A percentile compares a stretch with the other conserved stretches of the same genome.
Evolutionary conservation across 2,797 vertebrate genomes (phyloP).

Genomic region (Salarias fasciatus): DNA sequence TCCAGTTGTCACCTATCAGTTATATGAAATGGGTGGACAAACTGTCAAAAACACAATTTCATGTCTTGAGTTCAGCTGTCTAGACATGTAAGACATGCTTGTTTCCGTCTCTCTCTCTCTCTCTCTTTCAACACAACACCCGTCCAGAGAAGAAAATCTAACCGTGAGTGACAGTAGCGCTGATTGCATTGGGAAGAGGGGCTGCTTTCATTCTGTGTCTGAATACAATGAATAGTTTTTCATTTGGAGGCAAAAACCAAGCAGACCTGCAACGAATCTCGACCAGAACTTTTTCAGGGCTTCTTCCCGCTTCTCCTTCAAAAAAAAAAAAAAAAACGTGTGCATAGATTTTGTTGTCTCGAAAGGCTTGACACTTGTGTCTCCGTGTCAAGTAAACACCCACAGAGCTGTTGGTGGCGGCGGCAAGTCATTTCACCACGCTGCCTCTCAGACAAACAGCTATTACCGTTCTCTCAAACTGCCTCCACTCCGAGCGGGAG

Average conservation of each 20-base stretch:
- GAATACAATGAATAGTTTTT: slow-evolving; percentile 21
- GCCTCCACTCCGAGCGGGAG: slow-evolving; percentile 61
- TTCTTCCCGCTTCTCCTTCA: slow-evolving; percentile 3
- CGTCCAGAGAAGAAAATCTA: slow-evolving; percentile 28
- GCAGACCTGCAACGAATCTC: not conserved
- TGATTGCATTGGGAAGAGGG: slow-evolving; percentile 34
- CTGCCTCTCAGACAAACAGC: slow-evolving; percentile 63
- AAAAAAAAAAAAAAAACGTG: slow-evolving; percentile 30
- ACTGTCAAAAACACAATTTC: slow-evolving; percentile 38
- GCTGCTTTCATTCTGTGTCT: not conserved
- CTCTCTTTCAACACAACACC: slow-evolving; percentile 19
- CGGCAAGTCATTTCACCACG: slow-evolving; percentile 46
- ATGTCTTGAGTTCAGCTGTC: slow-evolving; percentile 25
- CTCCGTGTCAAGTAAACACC: slow-evolving; percentile 56
- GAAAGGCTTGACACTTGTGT: slow-evolving; percentile 42
- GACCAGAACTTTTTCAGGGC: not conserved
- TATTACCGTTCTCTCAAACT: slow-evolving; percentile 56
- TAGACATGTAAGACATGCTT: slow-evolving; percentile 21
- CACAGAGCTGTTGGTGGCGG: slow-evolving; percentile 61
- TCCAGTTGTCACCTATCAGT: slow-evolving; percentile 38
- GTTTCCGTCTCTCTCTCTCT: slow-evolving; percentile 9
- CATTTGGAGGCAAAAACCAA: slow-evolving; percentile 2
- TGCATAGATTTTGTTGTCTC: slow-evolving; percentile 37
- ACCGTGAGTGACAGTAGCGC: slow-evolving; percentile 43
- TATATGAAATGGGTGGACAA: slow-evolving; percentile 18